Percentiles rank a stretch among this genome's conserved stretches.
Evolutionary conservation across 2,888 invertebrate genomes (phyloP).

Genomic region (Cyrtodaria siliqua): DNA sequence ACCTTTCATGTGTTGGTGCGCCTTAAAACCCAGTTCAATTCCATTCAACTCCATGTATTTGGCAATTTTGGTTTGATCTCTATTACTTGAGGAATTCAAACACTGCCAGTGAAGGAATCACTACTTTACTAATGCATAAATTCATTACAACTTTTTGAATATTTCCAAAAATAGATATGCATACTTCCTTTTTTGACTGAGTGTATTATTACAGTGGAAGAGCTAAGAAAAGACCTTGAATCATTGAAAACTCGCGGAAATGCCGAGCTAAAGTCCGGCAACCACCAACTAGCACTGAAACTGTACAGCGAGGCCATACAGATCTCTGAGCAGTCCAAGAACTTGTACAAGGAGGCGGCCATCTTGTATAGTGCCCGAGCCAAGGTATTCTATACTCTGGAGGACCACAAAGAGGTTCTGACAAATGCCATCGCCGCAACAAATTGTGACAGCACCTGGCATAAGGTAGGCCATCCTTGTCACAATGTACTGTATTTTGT

Average conservation of each 20-base stretch:
- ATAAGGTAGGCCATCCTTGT: slow-evolving; percentile 53
- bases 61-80: too few species aligned
- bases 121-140: too few species aligned
- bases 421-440: slow-evolving; percentile 60
- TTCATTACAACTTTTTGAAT: too few species aligned
- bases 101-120: too few species aligned
- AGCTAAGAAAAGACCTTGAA: slow-evolving; percentile 48
- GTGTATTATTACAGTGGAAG: slow-evolving; percentile 53
- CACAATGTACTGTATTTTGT: too few species aligned
- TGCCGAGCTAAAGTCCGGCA: slow-evolving; percentile 42
- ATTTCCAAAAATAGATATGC: too few species aligned
- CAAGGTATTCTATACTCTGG: slow-evolving; percentile 49
- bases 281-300: slow-evolving; percentile 50
- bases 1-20: too few species aligned
- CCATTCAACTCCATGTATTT: too few species aligned
- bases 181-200: too few species aligned
- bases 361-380: slow-evolving; percentile 69
- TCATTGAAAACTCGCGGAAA: slow-evolving; percentile 63
- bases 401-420: slow-evolving; percentile 46
- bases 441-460: slow-evolving; percentile 52
- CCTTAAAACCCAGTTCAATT: too few species aligned
- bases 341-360: slow-evolving; percentile 63
- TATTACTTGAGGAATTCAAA: too few species aligned
- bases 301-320: slow-evolving; percentile 62
- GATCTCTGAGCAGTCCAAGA: slow-evolving; percentile 42